Conservation (phyloP, 1,140 invertebrate genomes). For the Drosophila dunni region DNA sequence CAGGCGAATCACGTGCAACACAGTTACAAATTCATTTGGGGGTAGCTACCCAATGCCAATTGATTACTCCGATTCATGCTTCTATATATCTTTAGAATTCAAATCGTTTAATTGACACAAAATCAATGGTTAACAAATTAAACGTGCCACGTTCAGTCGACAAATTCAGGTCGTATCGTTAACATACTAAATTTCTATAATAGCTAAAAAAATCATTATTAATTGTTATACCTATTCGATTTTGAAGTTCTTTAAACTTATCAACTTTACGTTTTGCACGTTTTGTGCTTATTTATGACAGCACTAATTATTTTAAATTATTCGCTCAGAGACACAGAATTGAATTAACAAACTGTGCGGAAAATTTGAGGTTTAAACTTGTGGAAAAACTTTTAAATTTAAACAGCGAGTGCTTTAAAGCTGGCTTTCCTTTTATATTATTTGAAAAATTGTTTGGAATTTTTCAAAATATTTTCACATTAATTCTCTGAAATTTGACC, state of each 20-base stretch:
- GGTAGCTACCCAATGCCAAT: conserved; percentile 20
- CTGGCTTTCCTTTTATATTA: too few relatives aligned
- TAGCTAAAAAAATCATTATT: not conserved
- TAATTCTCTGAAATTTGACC: not conserved
- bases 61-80: conserved; percentile 22
- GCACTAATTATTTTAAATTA: not conserved
- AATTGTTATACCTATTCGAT: not conserved
- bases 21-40: conserved; percentile 41
- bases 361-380: not conserved
- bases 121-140: conserved; percentile 60
- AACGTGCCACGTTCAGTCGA: conserved; percentile 9
- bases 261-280: not conserved
- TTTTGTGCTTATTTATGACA: not conserved
- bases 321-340: not conserved
- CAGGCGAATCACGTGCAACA: conserved; percentile 38
- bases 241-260: not conserved
- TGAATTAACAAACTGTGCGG: not conserved
- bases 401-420: not conserved
- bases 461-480: not conserved
- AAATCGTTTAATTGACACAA: conserved; percentile 55
- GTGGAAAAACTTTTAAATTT: too few relatives aligned
- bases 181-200: not conserved
- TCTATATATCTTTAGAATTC: conserved; percentile 16
- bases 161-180: conserved; percentile 7
- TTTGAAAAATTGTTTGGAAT: too few relatives aligned